Evolutionary conservation across 2,113 vertebrate genomes (phyloP).

Genomic region (Xenotilapia leptura): DNA sequence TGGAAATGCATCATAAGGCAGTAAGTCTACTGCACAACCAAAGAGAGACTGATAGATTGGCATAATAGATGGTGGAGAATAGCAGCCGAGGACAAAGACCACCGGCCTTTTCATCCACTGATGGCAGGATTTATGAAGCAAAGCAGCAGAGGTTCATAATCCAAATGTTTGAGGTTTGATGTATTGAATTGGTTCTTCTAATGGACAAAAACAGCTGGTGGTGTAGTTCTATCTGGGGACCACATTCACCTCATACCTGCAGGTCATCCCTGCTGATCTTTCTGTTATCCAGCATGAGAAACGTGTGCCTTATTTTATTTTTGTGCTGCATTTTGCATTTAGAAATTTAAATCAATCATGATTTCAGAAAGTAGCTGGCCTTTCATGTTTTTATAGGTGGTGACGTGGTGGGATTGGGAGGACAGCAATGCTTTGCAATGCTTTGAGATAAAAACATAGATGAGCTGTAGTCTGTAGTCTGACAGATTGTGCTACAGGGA

Average conservation of each 20-base stretch:
- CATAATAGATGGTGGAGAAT: neutral
- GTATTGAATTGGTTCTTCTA: neutral
- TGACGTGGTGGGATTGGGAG: neutral
- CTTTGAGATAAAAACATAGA: neutral
- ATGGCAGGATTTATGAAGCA: neutral
- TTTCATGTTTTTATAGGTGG: fast-evolving
- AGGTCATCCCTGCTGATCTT: neutral
- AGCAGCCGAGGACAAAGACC: neutral
- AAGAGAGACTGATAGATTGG: neutral
- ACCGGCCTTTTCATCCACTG: neutral
- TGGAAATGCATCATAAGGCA: neutral
- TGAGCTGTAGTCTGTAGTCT: neutral
- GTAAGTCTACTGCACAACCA: neutral
- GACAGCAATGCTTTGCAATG: neutral
- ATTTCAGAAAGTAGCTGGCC: fast-evolving
- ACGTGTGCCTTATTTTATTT: neutral
- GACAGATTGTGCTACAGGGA: neutral
- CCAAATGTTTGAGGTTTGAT: neutral
- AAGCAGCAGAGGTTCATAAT: neutral
- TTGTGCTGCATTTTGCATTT: neutral
- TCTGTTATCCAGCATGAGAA: neutral
- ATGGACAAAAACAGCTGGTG: neutral
- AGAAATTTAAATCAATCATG: neutral
- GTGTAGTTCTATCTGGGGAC: fast-evolving
- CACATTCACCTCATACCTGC: neutral